Percentiles rank a stretch among this genome's conserved stretches.
These are phyloP conservation scores for Dipodomys ordii DNA, from an alignment of 2,113 vertebrate species.

Conservation along the genomic window DNA sequence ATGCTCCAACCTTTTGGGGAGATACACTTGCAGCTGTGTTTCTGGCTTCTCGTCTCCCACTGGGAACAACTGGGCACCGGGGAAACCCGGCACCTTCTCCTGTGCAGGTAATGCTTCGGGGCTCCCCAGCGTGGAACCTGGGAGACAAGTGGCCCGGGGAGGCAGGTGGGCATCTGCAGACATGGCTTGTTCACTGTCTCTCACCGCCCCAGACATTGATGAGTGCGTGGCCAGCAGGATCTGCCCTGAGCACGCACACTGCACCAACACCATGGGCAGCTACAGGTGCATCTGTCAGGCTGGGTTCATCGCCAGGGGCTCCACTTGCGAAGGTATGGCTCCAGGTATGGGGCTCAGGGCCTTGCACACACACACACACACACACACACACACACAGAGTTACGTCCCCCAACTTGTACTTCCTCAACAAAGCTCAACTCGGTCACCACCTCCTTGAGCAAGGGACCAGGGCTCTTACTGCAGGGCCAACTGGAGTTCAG, in stretches of 20 bases:
- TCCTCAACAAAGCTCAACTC: too few relatives aligned
- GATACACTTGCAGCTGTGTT: neutral
- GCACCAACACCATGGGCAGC: neutral
- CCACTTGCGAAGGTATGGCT: constrained; percentile 39
- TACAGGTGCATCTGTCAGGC: neutral
- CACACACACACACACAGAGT: too few relatives aligned
- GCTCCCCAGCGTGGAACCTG: neutral
- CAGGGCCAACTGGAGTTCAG: too few relatives aligned
- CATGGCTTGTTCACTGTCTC: too few relatives aligned
- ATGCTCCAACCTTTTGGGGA: neutral
- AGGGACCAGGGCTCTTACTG: too few relatives aligned
- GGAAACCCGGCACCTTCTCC: fast-evolving
- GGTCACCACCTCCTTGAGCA: too few relatives aligned
- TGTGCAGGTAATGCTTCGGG: constrained; percentile 44
- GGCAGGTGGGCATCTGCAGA: too few relatives aligned
- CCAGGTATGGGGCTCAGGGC: neutral
- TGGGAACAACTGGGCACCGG: neutral
- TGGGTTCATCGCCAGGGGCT: neutral
- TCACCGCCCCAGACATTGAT: neutral
- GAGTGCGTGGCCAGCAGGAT: fast-evolving
- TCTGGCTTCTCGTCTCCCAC: constrained; percentile 50
- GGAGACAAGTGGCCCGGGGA: too few relatives aligned
- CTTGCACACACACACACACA: neutral
- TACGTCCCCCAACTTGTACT: too few relatives aligned
- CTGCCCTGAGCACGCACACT: constrained; percentile 6